Evolutionary conservation across 2,113 vertebrate genomes (phyloP), one percentile per base, ranked within the genome.

Genomic region (Benitochromis conjunctus): DNA sequence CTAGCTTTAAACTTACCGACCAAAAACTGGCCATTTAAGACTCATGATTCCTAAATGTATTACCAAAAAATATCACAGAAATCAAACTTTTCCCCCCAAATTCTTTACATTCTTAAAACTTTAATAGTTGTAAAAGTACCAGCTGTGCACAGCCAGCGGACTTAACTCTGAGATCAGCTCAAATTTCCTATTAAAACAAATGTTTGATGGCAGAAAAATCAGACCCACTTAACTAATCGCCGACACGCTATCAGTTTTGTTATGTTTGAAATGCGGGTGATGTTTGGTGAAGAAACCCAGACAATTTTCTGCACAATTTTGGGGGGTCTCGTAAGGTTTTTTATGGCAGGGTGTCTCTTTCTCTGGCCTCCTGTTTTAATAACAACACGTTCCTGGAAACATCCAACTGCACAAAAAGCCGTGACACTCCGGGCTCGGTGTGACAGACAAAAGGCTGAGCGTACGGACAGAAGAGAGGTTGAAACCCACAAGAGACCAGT

Each of bases 261-360:
- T 90, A 51, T 71, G 86, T 83, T 90, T 89, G 80, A 88, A 86
- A 86, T 80, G 83, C 41, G 71, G 77, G 19, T 7, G 71, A 86
- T 86, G 82, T 88, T 87, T 76, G 38, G 78, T 86, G 87, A 80
- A 89, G 77, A 77, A 87, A 88, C 80, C 77, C 89, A 89, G 80
- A 85, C 76, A 26, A 48, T 43, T 41, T 86, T 80, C 58, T 51
- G 82, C 53, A 81, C 18, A 60, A 13, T 77, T 81, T 64, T 36
- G 36, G 4, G 9, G 48, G 78, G 64, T 69, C 57, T 13, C 4
- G 31, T 21, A 2, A 69, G 43, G 82, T 83, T 90, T 90, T 85
- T 86, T 51, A 86, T 89, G 91, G 82, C 84, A 62, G 21, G 18
- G 2, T 19, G 43, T 38, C 81, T 24, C 38, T 46, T 41, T 24